Conservation (phyloP, 2,113 vertebrate species). For the Dascyllus trimaculatus region DNA sequence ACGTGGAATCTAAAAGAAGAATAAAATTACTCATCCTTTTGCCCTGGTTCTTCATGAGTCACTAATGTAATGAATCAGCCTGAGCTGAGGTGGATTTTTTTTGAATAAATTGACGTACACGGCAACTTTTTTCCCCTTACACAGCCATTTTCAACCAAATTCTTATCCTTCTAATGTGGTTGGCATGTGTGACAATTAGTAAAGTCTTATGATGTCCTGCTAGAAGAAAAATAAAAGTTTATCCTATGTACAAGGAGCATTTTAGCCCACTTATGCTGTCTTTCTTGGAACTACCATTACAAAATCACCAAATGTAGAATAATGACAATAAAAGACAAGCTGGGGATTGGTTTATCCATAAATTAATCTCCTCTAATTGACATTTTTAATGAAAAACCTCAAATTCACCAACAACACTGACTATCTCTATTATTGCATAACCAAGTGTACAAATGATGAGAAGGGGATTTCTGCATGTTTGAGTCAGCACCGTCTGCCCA, state of each 20-base stretch:
- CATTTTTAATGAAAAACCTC: conserved; percentile 6
- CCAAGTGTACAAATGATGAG: background rate
- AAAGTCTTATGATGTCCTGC: background rate
- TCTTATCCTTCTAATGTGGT: conserved; percentile 6
- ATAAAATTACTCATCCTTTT: conserved; percentile 7
- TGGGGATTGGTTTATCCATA: background rate
- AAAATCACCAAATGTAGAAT: background rate
- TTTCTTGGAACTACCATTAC: background rate
- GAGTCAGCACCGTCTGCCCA: conserved; percentile 3
- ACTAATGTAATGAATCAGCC: conserved; percentile 27
- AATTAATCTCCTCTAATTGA: background rate
- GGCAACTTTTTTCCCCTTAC: no score
- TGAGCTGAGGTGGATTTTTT: background rate
- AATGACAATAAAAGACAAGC: background rate
- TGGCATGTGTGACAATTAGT: conserved; percentile 4
- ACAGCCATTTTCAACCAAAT: conserved; percentile 26
- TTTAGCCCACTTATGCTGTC: background rate
- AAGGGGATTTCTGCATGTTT: conserved; percentile 7
- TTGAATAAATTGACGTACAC: background rate
- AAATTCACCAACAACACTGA: background rate
- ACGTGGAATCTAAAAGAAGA: background rate
- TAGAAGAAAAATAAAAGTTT: background rate
- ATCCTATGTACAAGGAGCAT: background rate
- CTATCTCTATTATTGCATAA: conserved; percentile 10
- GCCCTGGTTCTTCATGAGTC: conserved; percentile 7